Evolutionary conservation across 2,888 invertebrate species (phyloP), one percentile per base, ranked within the genome.

Genomic region (Ditylenchus weischeri): DNA sequence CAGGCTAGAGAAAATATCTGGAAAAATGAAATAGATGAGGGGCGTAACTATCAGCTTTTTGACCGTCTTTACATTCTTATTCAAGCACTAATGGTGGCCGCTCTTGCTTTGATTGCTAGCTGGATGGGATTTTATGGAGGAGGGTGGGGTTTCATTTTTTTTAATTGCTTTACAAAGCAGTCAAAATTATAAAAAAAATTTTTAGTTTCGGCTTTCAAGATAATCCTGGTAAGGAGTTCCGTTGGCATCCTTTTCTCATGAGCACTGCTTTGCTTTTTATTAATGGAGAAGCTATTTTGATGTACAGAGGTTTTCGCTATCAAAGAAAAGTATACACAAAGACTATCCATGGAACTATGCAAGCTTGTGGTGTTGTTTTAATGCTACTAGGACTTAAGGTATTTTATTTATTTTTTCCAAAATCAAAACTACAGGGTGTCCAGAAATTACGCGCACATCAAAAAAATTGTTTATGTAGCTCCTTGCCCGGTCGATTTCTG

Each of bases 251-350:
- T 6, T 36, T 73, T 29, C 38, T 62, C 19, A 72, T 72, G 72
- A 64, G 66, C 36, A 51, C 66, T 13, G 62, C 65, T 7, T 57
- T 72, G 47, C 43, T 72, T 5, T 70, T 72, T 57, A 51, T 74
- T 43, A 72, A 72, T 49, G 72, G 72, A 58, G 72, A 72, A 50
- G 72, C 72, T 3, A 69, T 72, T 23, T 60, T 73, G 48, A 51
- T 72, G 43, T 72, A 72, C 49, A 65, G 72, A 38, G 72, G 72
- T 29, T 47, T 66, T 10, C 72, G 72, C n/a, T 49, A 43, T 57
- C 57, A 57, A 18, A 38, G 61, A 18, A 72, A 72, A 43, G 38
- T 48, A 13, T 35, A 60, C 57, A 72, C 72, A 6, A 72, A 72
- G 54, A 11, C 63, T 8, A 59, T 62, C 11, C 72, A 72, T 57